phyloP scores from a whole-genome alignment of 1,140 invertebrate genomes.

The Drosophila burlai region DNA sequence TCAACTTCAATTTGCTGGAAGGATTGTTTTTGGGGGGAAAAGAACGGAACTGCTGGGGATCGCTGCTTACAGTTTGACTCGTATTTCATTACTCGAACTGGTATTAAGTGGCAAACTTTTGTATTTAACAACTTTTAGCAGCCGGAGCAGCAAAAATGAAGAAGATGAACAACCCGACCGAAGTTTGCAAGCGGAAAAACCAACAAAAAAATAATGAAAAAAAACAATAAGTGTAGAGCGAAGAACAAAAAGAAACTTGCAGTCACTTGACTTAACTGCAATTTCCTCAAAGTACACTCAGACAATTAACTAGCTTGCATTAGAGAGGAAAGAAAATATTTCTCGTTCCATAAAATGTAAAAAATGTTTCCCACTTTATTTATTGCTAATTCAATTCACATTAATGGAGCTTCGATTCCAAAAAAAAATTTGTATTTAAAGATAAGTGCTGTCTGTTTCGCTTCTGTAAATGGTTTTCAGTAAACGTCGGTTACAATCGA shows the following conservation, averaged over 20 bases:
- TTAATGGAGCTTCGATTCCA: no score
- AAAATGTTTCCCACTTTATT: not conserved
- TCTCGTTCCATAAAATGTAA: not conserved
- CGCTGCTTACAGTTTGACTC: conserved; percentile 60
- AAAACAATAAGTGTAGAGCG: conserved; percentile 18
- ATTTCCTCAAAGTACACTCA: conserved; percentile 28
- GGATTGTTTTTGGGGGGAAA: conserved; percentile 13
- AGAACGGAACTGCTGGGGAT: not conserved
- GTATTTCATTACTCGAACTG: conserved; percentile 84
- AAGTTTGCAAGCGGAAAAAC: conserved; percentile 55
- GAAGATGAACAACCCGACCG: conserved; percentile 55
- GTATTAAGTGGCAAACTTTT: conserved; percentile 83
- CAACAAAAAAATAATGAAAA: conserved; percentile 30
- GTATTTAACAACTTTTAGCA: conserved; percentile 82
- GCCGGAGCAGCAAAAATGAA: conserved; percentile 72
- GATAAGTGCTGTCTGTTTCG: no score
- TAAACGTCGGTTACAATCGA: no score
- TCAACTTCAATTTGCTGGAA: conserved; percentile 77
- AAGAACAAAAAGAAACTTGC: conserved; percentile 65
- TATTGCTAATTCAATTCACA: not conserved
- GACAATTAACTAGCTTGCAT: not conserved
- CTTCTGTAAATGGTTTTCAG: no score
- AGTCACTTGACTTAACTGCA: conserved; percentile 78
- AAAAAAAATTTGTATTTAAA: no score
- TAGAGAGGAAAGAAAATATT: not conserved